These are phyloP conservation scores for Bovichtus variegatus DNA, from an alignment of 2,797 vertebrate genomes.

Conservation along the genomic window DNA sequence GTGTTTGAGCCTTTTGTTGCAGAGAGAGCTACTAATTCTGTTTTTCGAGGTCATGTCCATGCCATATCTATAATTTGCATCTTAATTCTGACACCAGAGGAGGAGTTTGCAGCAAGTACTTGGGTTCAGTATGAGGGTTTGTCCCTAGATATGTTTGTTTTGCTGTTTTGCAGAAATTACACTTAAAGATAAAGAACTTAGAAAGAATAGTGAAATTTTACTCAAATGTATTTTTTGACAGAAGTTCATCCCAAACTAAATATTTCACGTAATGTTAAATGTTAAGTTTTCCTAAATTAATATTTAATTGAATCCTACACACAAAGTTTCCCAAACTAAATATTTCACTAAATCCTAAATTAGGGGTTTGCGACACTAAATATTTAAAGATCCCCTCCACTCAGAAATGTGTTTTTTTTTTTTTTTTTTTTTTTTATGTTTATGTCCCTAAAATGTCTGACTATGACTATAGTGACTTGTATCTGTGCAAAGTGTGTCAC, in stretches of 20 bases:
- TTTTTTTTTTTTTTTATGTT: too few species aligned
- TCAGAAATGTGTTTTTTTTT: too few species aligned
- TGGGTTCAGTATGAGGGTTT: background rate
- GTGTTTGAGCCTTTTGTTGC: background rate
- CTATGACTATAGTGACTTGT: too few species aligned
- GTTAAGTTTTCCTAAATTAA: constrained; percentile 17
- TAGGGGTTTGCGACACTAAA: constrained; percentile 30
- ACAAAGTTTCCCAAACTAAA: constrained; percentile 20
- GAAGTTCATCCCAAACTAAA: constrained; percentile 27
- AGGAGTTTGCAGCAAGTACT: background rate
- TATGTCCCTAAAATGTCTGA: too few species aligned
- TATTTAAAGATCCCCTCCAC: constrained; percentile 27
- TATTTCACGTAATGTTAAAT: constrained; percentile 32
- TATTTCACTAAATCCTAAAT: constrained; percentile 45
- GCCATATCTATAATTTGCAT: background rate
- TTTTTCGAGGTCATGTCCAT: background rate
- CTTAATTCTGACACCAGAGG: background rate
- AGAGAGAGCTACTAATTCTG: background rate
- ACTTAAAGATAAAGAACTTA: background rate
- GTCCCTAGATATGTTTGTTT: background rate
- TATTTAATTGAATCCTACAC: constrained; percentile 27
- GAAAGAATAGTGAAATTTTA: background rate
- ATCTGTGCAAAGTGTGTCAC: too few species aligned
- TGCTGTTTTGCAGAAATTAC: background rate
- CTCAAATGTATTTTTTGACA: constrained; percentile 7